Evolutionary conservation across 2,797 vertebrate species (phyloP), one percentile per base, ranked within the genome.

Genomic region (Acanthopagrus latus): DNA sequence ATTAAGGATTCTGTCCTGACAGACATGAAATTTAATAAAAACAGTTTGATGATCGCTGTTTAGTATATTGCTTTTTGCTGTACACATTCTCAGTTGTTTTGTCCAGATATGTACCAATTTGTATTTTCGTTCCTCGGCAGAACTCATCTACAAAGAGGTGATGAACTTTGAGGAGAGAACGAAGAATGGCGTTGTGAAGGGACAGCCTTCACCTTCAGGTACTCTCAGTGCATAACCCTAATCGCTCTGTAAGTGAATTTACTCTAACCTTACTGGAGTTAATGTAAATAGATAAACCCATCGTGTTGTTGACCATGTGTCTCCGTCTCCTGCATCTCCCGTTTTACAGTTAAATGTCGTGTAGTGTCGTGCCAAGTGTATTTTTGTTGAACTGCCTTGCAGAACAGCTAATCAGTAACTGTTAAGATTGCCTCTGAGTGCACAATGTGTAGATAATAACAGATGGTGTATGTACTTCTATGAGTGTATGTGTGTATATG

Each of bases 171-270:
- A 99, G 96, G 98, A 99, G 95, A 98, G 97, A 94, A 99, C 97
- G 89, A 99, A 99, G 96, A 99, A 99, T 78, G 98, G 98, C 3
- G 98, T 99, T 90, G 98, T 99, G 94, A 99, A 99, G 97, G 98
- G 98, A 95, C 98, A 99, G 72, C 98, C 98, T 91, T 99, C 98
- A 95, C 98, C 98, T 97, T 99, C 98, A 99, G 98, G 98, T 99
- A 99, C 97, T 97, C 97, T 96, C 95, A 96, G 94, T 96, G 95
- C 95, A 96, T 96, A 96, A 94, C 93, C 94, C 94, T 95, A 94
- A 94, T 92, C 89, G 90, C 94, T 95, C 95, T 96, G 96, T 96
- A 96, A 96, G 95, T 96, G 91, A 93, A 95, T 94, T 94, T 95
- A 93, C 84, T 94, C 90, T 46, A 93, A 94, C 86, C 86, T 93